Evolutionary conservation across 1,140 invertebrate species (phyloP).

Genomic region (Thalassaphorura encarpata): DNA sequence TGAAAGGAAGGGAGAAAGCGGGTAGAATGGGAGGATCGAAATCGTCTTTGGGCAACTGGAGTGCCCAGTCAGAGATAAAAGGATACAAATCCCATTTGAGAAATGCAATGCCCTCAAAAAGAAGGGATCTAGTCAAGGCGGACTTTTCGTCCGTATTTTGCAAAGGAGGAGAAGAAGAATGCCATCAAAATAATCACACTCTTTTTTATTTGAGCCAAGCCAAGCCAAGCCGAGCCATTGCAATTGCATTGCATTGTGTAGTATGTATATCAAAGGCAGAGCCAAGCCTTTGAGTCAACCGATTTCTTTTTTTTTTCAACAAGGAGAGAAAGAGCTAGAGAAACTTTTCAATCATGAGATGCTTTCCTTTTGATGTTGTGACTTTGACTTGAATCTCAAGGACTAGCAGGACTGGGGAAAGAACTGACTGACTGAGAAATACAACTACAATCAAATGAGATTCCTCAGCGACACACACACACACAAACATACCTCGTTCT

Average conservation of each 20-base stretch:
- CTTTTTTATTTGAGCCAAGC: no score
- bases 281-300: not conserved
- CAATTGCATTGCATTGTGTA: not conserved
- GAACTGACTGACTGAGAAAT: conserved; percentile 4
- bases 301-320: not conserved
- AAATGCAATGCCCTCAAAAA: conserved; percentile 1
- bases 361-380: conserved; percentile 8
- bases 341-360: conserved; percentile 31
- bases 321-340: not conserved
- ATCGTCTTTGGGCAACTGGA: no score
- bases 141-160: not conserved
- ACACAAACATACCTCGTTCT: no score
- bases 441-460: conserved; percentile 21
- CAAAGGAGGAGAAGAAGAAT: conserved; percentile 9
- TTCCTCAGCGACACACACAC: conserved; percentile 10
- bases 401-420: no score
- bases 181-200: conserved; percentile 32
- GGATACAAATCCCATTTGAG: conserved; percentile 24
- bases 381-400: no score
- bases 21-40: not conserved
- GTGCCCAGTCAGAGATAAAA: conserved; percentile 28
- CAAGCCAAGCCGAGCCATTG: no score
- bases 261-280: not conserved
- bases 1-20: no score
- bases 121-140: not conserved